Conservation (phyloP, 2,113 vertebrate species). For the Crypturellus undulatus region DNA sequence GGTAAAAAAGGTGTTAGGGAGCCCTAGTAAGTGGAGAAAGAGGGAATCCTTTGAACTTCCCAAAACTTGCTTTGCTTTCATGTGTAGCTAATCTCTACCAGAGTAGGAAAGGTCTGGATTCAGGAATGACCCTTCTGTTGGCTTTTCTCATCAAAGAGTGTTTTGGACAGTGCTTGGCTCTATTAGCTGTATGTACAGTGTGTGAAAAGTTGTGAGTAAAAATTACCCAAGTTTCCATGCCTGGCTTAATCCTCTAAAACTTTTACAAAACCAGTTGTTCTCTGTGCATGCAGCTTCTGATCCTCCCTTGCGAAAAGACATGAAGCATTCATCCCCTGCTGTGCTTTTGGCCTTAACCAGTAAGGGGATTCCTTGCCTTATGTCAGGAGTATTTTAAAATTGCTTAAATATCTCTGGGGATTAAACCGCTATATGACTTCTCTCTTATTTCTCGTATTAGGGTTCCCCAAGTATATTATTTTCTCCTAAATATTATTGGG, state of each 20-base stretch:
- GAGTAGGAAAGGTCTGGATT: background rate
- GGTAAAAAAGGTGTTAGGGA: background rate
- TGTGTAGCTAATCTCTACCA: background rate
- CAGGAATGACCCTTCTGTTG: fast-evolving
- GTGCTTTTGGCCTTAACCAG: background rate
- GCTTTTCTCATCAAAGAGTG: background rate
- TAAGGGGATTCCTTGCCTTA: background rate
- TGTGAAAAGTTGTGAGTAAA: background rate
- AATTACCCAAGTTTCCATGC: background rate
- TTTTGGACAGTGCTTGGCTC: background rate
- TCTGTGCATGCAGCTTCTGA: background rate
- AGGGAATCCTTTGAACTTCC: background rate
- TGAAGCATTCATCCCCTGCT: background rate
- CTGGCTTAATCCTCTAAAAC: background rate
- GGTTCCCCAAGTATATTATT: too few species aligned
- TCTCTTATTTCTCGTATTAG: background rate
- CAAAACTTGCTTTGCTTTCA: background rate
- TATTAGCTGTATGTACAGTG: background rate
- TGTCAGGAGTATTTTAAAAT: background rate
- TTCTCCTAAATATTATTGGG: background rate
- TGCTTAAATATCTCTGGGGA: background rate
- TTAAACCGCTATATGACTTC: background rate
- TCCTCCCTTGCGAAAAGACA: background rate
- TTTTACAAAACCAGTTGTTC: background rate
- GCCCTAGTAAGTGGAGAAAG: background rate